Evolutionary conservation across 2,797 vertebrate genomes (phyloP), one percentile per base, ranked within the genome.

Genomic region (Danio tinwini): DNA sequence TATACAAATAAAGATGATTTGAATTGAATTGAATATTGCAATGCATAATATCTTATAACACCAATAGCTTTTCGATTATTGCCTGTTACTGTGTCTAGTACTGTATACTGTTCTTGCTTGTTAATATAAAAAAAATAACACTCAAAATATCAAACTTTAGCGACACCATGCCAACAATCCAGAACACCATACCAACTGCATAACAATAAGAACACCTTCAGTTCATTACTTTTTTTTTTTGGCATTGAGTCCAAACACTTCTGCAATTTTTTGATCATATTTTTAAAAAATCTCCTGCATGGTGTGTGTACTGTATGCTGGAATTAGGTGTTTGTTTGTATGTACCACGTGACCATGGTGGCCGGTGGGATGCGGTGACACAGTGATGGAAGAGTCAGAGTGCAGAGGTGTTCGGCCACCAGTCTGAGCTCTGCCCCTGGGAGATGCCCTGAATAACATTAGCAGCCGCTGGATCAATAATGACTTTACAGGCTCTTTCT

Each of bases 381-480:
- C 74, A 14, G 85, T 90, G 87, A 91, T 91, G 85, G 82, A 90
- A 85, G 83, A 91, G 83, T 83, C 78, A 64, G 86, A 82, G 52
- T 82, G 85, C 79, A 72, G 84, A 85, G 85, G 86, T 87, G 83
- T 80, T 37, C 85, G 86, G 85, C 86, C 90, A 91, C 86, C 74
- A 21, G 87, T 88, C 88, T 90, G 90, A 89, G 81, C 89, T 81
- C 83, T 83, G 78, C 58, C 89, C 87, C 89, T 61, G 83, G 90
- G 87, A 91, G 90, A 67, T 11, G 80, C 74, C 87, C 87, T 90
- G 89, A 89, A 91, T 90, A 88, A 85, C 87, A 92, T 92, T 91
- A 93, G 87, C 89, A 88, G 88, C 63, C 86, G 81, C 78, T 86
- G 89, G 91, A 94, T 94, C 93, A 93, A 93, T 94, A 94, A 92